phyloP scores from a whole-genome alignment of 1,140 invertebrate species.

The Listronotus bonariensis region DNA sequence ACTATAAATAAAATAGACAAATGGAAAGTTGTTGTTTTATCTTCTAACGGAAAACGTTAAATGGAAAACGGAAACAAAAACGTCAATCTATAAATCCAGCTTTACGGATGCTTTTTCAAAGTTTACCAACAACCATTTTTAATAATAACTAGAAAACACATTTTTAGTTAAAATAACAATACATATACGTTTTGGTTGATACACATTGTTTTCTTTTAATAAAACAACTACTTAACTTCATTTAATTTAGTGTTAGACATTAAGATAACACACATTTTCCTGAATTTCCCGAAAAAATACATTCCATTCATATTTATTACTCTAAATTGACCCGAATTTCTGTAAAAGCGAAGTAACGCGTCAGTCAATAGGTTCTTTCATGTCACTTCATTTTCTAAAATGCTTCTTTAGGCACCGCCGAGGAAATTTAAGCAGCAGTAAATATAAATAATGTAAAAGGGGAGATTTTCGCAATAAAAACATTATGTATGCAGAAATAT shows the following conservation, averaged over 20 bases:
- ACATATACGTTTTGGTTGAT: too few relatives aligned
- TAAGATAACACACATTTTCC: constrained; percentile 2
- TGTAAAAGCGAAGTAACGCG: not conserved
- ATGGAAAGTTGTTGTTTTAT: too few relatives aligned
- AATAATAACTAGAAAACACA: too few relatives aligned
- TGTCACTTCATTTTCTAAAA: constrained; percentile 16
- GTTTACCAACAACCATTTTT: too few relatives aligned
- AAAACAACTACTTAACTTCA: too few relatives aligned
- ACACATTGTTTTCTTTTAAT: too few relatives aligned
- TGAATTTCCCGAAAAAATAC: not conserved
- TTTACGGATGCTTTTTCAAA: too few relatives aligned
- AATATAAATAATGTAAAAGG: constrained; percentile 15
- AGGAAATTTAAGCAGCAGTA: constrained; percentile 6
- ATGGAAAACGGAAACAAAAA: too few relatives aligned
- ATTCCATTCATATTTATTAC: constrained; percentile 12
- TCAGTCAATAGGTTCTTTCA: constrained; percentile 10
- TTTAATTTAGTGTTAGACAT: not conserved
- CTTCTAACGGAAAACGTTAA: too few relatives aligned
- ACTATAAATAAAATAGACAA: too few relatives aligned
- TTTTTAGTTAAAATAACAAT: too few relatives aligned
- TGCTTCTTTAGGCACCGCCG: constrained; percentile 8
- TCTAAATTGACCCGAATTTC: constrained; percentile 10
- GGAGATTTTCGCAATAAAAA: constrained; percentile 1
- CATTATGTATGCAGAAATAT: constrained; percentile 12
- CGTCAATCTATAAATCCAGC: too few relatives aligned